Conservation (phyloP, 2,888 invertebrate genomes). For the Eupeodes latifasciatus region DNA sequence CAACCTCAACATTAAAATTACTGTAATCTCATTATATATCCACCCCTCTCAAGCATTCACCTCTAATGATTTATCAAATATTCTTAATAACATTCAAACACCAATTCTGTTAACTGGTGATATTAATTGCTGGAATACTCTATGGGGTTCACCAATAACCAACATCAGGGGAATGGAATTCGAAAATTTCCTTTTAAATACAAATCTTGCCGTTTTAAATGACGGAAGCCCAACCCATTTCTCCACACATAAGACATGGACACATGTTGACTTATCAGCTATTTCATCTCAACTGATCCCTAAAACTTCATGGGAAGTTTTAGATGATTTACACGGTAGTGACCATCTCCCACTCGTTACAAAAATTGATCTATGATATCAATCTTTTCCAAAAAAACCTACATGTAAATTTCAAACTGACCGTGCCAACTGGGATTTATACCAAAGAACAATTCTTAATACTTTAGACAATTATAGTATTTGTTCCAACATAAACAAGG, state of each 20-base stretch:
- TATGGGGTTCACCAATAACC: too few species aligned
- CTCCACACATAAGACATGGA: too few species aligned
- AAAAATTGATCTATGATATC: conserved; percentile 4
- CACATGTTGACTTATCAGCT: too few species aligned
- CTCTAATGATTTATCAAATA: not conserved
- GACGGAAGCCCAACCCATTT: too few species aligned
- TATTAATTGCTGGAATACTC: too few species aligned
- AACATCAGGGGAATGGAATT: too few species aligned
- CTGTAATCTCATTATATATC: not conserved
- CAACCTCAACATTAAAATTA: not conserved
- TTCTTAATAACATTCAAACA: too few species aligned
- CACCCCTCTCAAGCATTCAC: not conserved
- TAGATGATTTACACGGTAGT: not conserved
- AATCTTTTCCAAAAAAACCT: conserved; percentile 3
- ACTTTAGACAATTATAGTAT: too few species aligned
- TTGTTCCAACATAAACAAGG: not conserved
- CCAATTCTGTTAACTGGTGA: too few species aligned
- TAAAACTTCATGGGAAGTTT: not conserved
- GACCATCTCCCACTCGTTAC: not conserved
- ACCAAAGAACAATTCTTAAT: not conserved
- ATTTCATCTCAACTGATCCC: too few species aligned
- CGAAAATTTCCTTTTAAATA: too few species aligned
- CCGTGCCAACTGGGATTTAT: not conserved
- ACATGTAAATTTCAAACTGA: conserved; percentile 6
- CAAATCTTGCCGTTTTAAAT: too few species aligned